Percentiles rank a stretch among this genome's conserved stretches.
These are phyloP conservation scores for Forbesichthys papilliferus DNA, from an alignment of 2,113 vertebrate species.

Conservation along the genomic window DNA sequence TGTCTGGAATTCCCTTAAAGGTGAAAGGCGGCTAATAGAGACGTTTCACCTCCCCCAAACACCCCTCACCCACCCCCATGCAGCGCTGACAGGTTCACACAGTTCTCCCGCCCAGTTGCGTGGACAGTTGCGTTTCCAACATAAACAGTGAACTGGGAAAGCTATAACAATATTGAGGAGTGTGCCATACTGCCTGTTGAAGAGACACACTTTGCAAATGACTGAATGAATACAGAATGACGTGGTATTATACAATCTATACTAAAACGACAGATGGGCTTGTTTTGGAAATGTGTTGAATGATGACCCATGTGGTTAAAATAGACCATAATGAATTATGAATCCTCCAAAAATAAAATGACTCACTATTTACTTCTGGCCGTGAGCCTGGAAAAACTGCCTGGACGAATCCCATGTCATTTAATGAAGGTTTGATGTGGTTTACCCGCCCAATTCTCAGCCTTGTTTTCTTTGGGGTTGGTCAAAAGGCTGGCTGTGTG, in stretches of 20 bases:
- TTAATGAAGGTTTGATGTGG: constrained; percentile 68
- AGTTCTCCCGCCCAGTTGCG: background rate
- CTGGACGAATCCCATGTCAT: constrained; percentile 35
- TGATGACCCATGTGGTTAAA: constrained; percentile 33
- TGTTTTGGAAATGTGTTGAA: constrained; percentile 38
- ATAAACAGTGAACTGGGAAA: background rate
- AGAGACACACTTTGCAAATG: too few relatives aligned
- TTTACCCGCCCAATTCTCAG: constrained; percentile 54
- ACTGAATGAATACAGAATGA: too few relatives aligned
- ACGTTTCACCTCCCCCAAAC: too few relatives aligned
- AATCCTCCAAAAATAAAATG: constrained; percentile 40
- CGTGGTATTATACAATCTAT: constrained; percentile 6
- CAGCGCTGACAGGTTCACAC: background rate
- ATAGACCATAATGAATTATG: constrained; percentile 40
- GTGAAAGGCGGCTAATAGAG: too few relatives aligned
- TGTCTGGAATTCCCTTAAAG: too few relatives aligned
- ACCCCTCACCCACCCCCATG: too few relatives aligned
- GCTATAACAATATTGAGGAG: background rate
- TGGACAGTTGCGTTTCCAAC: background rate
- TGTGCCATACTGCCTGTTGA: too few relatives aligned
- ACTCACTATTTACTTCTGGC: constrained; percentile 52
- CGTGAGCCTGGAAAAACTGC: constrained; percentile 43
- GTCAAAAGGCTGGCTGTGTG: constrained; percentile 71
- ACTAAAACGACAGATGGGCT: constrained; percentile 12
- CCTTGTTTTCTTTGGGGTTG: constrained; percentile 67